Base-by-base conservation (phyloP, 1,140 invertebrate species). In the Drosophila biarmipes region DNA sequence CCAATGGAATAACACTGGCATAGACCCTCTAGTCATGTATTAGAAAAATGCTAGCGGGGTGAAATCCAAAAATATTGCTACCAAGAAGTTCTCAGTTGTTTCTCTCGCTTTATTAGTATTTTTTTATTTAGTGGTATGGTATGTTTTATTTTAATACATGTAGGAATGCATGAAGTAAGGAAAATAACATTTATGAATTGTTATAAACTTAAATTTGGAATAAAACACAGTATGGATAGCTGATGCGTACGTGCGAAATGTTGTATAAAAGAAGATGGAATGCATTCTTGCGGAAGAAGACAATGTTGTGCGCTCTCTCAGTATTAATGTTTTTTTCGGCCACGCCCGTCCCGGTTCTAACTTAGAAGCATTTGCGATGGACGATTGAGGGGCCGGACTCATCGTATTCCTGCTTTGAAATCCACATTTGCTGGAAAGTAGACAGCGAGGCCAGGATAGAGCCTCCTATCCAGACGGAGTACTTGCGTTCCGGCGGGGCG, bases 361-460 rank as follows among this genome's bases (percentile, higher is more conserved):
- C 86, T 97, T 98, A 98, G 95, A 98, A 98, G 94, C 97, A 98
- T 93, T 98, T 98, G 93, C 97, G 95, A 94, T 98, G 97, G 78
- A 98, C 97, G 92, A 98, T 98, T 91, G 96, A 96, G 81, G 97
- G 97, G 68, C 97, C 97, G 80, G 96, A 97, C 93, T 98, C 97
- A 93, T 98, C 97, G 93, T 98, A 98, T 92, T 98, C 97, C 92
- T 98, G 96, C 92, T 98, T 98, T 84, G 96, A 97, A 93, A 98
- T 98, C 97, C 97, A 98, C 96, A 97, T 97, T 93, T 96, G 96
- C 92, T 97, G 96, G 96, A 97, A 97, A 92, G 96, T 97, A 76
- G 96, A 97, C 21, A 97, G 93, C 7, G 96, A 97, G 40, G 96
- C 96, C 74, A 97, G 93, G 92, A 97, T 97, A 67, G 96, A 97